Percentiles rank a stretch among this genome's conserved stretches.
phyloP scores from a whole-genome alignment of 2,888 invertebrate genomes.

The Diadegma fenestrale region DNA sequence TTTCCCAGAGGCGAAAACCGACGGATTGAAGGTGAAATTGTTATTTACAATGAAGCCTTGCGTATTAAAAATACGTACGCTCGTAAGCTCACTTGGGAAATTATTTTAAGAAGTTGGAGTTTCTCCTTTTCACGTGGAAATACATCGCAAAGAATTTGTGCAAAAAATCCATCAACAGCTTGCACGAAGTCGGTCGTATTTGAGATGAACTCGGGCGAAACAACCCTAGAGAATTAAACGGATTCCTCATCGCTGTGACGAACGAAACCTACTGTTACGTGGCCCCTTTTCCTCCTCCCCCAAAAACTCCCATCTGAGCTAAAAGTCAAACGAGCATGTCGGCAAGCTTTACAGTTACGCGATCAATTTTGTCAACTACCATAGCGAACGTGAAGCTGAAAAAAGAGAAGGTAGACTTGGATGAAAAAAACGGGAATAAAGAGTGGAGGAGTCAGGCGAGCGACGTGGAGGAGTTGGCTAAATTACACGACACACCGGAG shows the following conservation, averaged over 20 bases:
- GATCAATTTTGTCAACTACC: conserved; percentile 40
- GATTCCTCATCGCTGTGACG: conserved; percentile 21
- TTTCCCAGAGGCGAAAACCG: conserved; percentile 52
- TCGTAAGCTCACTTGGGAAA: conserved; percentile 54
- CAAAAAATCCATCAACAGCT: neutral
- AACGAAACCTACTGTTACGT: conserved; percentile 19
- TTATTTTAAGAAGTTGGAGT: conserved; percentile 31
- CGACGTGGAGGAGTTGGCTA: conserved; percentile 49
- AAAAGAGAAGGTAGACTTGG: conserved; percentile 10
- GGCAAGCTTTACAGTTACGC: conserved; percentile 34
- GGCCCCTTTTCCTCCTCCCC: neutral
- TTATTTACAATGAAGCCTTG: conserved; percentile 25
- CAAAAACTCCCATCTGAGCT: conserved; percentile 2
- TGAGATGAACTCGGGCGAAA: conserved; percentile 6
- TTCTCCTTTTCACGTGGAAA: conserved; percentile 3
- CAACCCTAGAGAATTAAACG: neutral
- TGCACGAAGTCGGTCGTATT: neutral
- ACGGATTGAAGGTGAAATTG: conserved; percentile 32
- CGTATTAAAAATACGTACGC: neutral
- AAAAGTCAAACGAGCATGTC: conserved; percentile 38
- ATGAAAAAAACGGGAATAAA: conserved; percentile 20
- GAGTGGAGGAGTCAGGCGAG: conserved; percentile 19
- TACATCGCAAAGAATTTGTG: neutral
- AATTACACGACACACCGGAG: conserved; percentile 58
- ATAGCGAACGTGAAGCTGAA: neutral